A percentile compares a stretch with the other conserved stretches of the same genome.
phyloP scores from a whole-genome alignment of 2,113 vertebrate genomes.

The Nestor notabilis region DNA sequence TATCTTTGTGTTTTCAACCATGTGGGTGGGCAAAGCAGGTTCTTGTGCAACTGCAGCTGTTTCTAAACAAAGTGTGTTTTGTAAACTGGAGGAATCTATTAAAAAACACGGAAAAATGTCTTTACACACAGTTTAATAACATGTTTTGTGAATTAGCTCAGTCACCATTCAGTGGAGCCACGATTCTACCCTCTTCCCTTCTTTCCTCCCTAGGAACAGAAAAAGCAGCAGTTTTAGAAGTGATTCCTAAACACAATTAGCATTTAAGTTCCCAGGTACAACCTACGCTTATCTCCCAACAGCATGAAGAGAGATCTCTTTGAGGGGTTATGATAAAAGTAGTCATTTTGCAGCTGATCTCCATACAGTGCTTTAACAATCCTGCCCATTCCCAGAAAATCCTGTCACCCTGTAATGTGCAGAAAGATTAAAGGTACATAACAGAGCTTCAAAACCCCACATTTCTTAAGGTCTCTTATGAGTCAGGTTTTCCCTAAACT shows the following conservation, averaged over 20 bases:
- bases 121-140: constrained; percentile 37
- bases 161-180: constrained; percentile 44
- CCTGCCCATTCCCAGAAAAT: constrained; percentile 42
- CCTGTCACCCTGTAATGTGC: constrained; percentile 56
- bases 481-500: constrained; percentile 55
- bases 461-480: constrained; percentile 53
- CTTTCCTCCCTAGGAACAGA: constrained; percentile 46
- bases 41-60: not conserved
- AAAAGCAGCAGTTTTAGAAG: constrained; percentile 63
- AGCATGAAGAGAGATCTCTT: constrained; percentile 66
- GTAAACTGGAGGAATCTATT: constrained; percentile 17
- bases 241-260: constrained; percentile 60
- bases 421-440: constrained; percentile 42
- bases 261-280: constrained; percentile 74
- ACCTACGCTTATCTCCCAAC: constrained; percentile 67
- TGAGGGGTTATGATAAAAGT: constrained; percentile 72
- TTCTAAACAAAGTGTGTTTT: constrained; percentile 20
- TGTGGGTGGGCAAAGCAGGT: not conserved
- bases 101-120: constrained; percentile 7
- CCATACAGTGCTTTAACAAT: constrained; percentile 57
- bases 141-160: constrained; percentile 67
- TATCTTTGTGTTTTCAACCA: not conserved
- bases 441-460: constrained; percentile 27
- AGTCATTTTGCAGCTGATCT: constrained; percentile 68
- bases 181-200: constrained; percentile 52